Conservation (phyloP, 2,888 invertebrate species). For the Dyspetes luteomarginatus region DNA sequence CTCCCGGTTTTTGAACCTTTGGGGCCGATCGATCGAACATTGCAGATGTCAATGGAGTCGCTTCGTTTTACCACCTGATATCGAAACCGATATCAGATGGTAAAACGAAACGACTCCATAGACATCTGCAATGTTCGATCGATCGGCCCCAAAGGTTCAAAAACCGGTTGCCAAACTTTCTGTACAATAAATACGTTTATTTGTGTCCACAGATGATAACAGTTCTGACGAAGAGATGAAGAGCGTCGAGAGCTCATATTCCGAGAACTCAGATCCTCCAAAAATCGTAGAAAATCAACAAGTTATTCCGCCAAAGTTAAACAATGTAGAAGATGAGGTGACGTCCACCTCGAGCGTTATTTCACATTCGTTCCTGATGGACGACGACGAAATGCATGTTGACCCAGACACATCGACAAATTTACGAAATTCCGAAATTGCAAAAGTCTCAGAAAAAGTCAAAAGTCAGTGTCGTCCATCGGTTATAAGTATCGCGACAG, state of each 20-base stretch:
- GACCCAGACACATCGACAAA: not conserved
- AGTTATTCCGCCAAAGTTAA: not conserved
- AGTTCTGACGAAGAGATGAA: constrained; percentile 34
- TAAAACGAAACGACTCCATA: too few species aligned
- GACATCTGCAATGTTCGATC: too few species aligned
- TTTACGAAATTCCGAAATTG: not conserved
- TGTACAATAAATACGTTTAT: not conserved
- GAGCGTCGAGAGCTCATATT: not conserved
- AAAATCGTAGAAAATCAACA: not conserved
- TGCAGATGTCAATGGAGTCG: too few species aligned
- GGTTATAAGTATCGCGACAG: not conserved
- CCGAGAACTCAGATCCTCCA: not conserved
- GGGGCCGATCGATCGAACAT: too few species aligned
- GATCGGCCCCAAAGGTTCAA: too few species aligned
- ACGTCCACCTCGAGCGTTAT: constrained; percentile 12
- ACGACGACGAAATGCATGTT: constrained; percentile 1
- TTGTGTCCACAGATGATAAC: constrained; percentile 27
- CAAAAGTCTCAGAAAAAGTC: not conserved
- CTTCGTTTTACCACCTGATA: too few species aligned
- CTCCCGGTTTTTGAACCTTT: too few species aligned
- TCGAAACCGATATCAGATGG: too few species aligned
- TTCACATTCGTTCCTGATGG: not conserved
- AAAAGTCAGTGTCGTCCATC: not conserved
- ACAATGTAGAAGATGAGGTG: not conserved
- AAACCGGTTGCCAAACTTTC: too few species aligned